Percentiles rank a stretch among this genome's conserved stretches.
Evolutionary conservation across 2,113 vertebrate species (phyloP).

Genomic region (Aptenodytes forsteri): DNA sequence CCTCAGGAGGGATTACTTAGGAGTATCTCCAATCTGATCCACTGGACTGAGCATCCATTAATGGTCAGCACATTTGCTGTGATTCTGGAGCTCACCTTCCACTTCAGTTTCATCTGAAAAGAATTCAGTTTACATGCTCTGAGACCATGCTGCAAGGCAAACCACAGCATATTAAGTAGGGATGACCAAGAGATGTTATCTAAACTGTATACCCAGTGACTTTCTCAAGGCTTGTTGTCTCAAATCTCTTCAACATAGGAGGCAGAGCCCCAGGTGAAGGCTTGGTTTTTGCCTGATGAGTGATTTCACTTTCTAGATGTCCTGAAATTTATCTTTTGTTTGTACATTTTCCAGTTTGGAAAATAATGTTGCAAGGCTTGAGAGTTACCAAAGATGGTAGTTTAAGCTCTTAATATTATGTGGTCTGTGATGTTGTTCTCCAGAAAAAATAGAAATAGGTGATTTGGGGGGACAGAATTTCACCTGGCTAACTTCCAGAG

Average conservation of each 20-base stretch:
- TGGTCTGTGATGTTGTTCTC: neutral
- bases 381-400: neutral
- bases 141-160: neutral
- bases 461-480: neutral
- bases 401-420: neutral
- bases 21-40: neutral
- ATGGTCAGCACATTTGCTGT: neutral
- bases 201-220: neutral
- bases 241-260: neutral
- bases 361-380: neutral
- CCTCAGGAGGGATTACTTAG: neutral
- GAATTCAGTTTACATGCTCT: neutral
- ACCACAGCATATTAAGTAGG: neutral
- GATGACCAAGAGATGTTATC: neutral
- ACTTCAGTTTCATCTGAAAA: neutral
- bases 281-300: neutral
- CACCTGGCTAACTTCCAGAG: fast-evolving
- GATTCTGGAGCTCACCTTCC: neutral
- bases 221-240: neutral
- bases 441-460: neutral
- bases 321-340: neutral
- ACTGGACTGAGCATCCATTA: neutral
- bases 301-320: neutral
- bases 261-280: neutral
- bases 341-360: neutral